phyloP scores from a whole-genome alignment of 1,140 invertebrate species.

The Cherax destructor region DNA sequence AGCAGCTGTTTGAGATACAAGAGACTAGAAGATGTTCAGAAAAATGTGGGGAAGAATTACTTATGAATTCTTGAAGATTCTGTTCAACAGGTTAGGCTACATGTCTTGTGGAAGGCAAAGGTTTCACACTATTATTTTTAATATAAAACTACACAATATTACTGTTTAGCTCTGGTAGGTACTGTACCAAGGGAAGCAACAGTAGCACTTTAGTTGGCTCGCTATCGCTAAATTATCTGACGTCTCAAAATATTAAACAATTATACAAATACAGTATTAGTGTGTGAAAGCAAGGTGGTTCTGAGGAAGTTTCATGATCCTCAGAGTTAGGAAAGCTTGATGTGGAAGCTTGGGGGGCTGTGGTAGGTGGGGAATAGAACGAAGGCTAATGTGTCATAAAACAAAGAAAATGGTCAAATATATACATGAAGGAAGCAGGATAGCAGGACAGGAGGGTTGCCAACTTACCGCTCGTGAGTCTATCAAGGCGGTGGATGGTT shows the following conservation, averaged over 20 bases:
- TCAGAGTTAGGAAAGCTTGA: neutral
- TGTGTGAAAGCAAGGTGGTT: neutral
- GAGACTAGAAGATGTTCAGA: neutral
- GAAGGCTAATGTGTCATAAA: neutral
- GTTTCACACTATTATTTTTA: neutral
- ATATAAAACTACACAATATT: neutral
- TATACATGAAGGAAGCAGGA: slow-evolving; percentile 24
- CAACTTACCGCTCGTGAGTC: slow-evolving; percentile 79
- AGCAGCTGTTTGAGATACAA: neutral
- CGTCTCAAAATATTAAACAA: neutral
- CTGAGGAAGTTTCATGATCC: slow-evolving; percentile 14
- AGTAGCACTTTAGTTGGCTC: neutral
- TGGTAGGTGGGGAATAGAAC: neutral
- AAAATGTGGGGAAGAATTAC: neutral
- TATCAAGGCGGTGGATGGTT: slow-evolving; percentile 85
- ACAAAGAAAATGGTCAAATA: slow-evolving; percentile 10
- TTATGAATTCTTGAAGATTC: neutral
- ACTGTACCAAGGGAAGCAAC: slow-evolving; percentile 1
- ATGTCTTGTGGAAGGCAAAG: neutral
- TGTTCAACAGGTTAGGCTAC: neutral
- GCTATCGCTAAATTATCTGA: neutral
- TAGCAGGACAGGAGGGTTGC: slow-evolving; percentile 10
- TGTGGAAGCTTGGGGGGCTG: neutral
- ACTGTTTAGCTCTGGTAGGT: neutral
- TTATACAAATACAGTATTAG: neutral